phyloP scores from a whole-genome alignment of 2,888 invertebrate genomes.

The Glyphotaelius pellucidus region DNA sequence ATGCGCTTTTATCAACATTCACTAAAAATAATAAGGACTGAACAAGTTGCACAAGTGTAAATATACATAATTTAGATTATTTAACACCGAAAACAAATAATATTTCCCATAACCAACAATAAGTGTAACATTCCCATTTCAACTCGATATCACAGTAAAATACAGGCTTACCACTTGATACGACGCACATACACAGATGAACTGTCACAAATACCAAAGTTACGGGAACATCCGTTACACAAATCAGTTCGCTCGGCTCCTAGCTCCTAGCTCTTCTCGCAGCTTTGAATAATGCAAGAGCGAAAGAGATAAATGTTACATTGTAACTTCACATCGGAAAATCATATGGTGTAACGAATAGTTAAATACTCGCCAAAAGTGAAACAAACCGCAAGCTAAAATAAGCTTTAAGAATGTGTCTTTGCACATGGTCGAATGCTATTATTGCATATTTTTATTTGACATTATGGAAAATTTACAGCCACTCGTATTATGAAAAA shows the following conservation, averaged over 20 bases:
- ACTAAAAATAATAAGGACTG: slow-evolving; percentile 38
- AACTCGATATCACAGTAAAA: slow-evolving; percentile 59
- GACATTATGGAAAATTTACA: neutral
- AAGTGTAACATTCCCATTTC: slow-evolving; percentile 62
- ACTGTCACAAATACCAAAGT: slow-evolving; percentile 56
- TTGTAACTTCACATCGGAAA: slow-evolving; percentile 17
- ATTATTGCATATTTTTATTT: neutral
- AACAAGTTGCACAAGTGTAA: slow-evolving; percentile 28
- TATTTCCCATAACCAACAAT: slow-evolving; percentile 62
- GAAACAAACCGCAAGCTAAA: neutral
- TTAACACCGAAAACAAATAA: slow-evolving; percentile 62
- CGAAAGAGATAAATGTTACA: slow-evolving; percentile 51
- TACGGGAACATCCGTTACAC: slow-evolving; percentile 62
- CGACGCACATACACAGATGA: slow-evolving; percentile 55
- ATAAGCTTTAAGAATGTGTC: neutral
- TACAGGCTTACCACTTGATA: slow-evolving; percentile 54
- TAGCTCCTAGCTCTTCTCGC: slow-evolving; percentile 35
- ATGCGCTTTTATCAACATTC: slow-evolving; percentile 41
- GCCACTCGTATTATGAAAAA: neutral
- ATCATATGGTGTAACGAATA: slow-evolving; percentile 57
- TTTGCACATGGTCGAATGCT: neutral
- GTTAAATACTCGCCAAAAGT: slow-evolving; percentile 11
- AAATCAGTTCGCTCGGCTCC: slow-evolving; percentile 23
- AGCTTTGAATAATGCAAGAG: neutral
- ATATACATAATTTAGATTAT: slow-evolving; percentile 49